These are phyloP conservation scores for Gerris lacustris DNA, from an alignment of 2,888 invertebrate species.

Conservation along the genomic window DNA sequence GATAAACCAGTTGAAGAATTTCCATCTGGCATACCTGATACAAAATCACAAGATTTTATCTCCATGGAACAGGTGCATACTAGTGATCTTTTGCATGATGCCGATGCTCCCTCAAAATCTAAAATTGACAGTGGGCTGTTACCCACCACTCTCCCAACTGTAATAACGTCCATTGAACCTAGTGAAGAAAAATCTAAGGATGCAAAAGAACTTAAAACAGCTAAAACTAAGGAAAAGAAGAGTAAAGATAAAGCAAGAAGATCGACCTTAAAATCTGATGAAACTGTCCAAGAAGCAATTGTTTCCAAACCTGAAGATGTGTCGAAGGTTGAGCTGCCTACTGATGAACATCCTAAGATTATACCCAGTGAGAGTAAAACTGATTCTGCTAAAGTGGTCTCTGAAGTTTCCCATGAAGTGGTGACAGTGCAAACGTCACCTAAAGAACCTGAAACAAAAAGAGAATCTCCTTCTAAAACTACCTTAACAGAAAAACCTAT, in stretches of 20 bases:
- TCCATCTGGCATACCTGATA: background rate
- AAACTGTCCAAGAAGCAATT: slow-evolving; percentile 37
- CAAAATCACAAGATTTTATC: background rate
- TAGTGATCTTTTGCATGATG: background rate
- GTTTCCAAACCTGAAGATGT: slow-evolving; percentile 33
- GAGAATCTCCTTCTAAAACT: no score
- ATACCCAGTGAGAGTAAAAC: slow-evolving; percentile 25
- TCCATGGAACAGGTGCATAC: background rate
- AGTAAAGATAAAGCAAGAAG: slow-evolving; percentile 1
- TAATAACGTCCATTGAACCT: background rate
- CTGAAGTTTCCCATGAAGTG: slow-evolving; percentile 16
- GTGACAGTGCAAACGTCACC: slow-evolving; percentile 48
- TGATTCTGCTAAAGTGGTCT: slow-evolving; percentile 15
- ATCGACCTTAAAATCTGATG: slow-evolving; percentile 32
- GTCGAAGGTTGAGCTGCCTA: slow-evolving; percentile 31
- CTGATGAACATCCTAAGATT: slow-evolving; percentile 29
- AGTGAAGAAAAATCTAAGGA: background rate
- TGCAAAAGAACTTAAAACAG: slow-evolving; percentile 35
- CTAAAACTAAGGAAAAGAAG: background rate
- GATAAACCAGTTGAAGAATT: background rate
- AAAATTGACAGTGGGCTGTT: background rate
- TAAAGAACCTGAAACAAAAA: slow-evolving; percentile 32
- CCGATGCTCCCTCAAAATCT: background rate
- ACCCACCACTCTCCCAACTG: background rate
- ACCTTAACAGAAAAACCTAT: no score